phyloP scores from a whole-genome alignment of 2,113 vertebrate genomes.

The Carassius carassius region DNA sequence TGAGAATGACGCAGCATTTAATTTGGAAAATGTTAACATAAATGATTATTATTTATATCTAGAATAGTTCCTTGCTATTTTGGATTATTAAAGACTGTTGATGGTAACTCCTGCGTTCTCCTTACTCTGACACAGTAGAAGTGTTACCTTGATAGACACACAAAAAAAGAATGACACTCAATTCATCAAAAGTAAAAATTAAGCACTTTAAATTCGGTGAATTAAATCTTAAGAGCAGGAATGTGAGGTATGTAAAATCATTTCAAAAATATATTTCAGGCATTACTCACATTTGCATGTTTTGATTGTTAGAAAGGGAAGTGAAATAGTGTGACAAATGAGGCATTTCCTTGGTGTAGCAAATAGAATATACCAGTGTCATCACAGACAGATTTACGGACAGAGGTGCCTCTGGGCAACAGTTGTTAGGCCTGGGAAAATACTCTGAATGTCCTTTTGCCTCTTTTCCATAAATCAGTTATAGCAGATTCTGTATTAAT shows the following conservation, averaged over 20 bases:
- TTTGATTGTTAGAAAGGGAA: slow-evolving; percentile 67
- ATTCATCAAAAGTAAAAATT: background rate
- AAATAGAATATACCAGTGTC: slow-evolving; percentile 58
- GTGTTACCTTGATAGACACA: background rate
- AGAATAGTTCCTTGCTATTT: background rate
- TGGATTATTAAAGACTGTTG: too few relatives aligned
- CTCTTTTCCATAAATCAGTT: slow-evolving; percentile 24
- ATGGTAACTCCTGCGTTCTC: too few relatives aligned
- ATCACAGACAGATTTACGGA: slow-evolving; percentile 71
- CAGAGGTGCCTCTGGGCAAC: slow-evolving; percentile 61
- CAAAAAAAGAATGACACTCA: background rate
- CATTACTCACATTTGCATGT: slow-evolving; percentile 11
- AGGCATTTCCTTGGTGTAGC: slow-evolving; percentile 65
- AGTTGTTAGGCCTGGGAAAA: slow-evolving; percentile 67
- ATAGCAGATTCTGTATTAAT: background rate
- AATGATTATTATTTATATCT: background rate
- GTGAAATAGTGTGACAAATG: slow-evolving; percentile 65
- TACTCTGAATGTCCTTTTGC: slow-evolving; percentile 64
- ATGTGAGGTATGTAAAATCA: background rate
- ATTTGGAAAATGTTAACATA: background rate
- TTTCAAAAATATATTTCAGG: background rate
- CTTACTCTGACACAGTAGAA: too few relatives aligned
- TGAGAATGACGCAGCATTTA: background rate
- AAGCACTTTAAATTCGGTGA: background rate
- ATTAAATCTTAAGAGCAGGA: background rate